Evolutionary conservation across 92 coral and sea anemone genomes (phyloP), one percentile per base, ranked within the genome.

Genomic region (Epizoanthus fatuus): DNA sequence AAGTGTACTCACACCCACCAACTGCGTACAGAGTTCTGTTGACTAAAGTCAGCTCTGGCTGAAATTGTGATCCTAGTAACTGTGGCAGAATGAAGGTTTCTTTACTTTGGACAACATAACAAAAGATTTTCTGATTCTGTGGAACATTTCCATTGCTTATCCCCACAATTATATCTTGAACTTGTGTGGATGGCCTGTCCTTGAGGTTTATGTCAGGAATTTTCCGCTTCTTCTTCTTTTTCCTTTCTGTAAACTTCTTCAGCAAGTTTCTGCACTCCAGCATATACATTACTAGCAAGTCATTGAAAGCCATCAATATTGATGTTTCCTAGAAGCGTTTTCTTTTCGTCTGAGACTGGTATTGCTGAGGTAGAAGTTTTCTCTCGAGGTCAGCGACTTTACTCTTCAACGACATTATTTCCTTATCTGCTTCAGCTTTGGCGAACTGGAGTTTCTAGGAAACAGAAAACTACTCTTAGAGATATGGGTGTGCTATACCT

Each of bases 381-480:
- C 92, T 90, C 79, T 97, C 98, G 22, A 97, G 79, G 35, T 95
- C 98, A 20, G 91, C 65, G 25, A 97, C 90, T 80, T 90, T 95
- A 20, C 83, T 96, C 72, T 95, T 97, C 65, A 97, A 77, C 1
- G 87, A 75, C 54, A 57, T 55, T 11, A 95, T 93, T 65, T 97
- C 99, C 76, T 91, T 93, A 76, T 95, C 98, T 29, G 95, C 94
- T 87, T 91, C 94, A n/a, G 96, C 93, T 86, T 92, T 97, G 54
- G 94, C 97, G 71, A 90, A 95, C 84, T 97, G 99, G 37, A 97
- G 94, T 93, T 97, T 97, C 99, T 97, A 66, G 0, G 14, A 20
- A 64, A 2, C n/a, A 8, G 29, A 74, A 55, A 42, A 60, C 5
- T 11, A 42, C 58, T 25, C 7, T 35, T 2, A 40, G 22, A 3